Evolutionary conservation across 2,797 vertebrate genomes (phyloP).

Genomic region (Chiroxiphia lanceolata): DNA sequence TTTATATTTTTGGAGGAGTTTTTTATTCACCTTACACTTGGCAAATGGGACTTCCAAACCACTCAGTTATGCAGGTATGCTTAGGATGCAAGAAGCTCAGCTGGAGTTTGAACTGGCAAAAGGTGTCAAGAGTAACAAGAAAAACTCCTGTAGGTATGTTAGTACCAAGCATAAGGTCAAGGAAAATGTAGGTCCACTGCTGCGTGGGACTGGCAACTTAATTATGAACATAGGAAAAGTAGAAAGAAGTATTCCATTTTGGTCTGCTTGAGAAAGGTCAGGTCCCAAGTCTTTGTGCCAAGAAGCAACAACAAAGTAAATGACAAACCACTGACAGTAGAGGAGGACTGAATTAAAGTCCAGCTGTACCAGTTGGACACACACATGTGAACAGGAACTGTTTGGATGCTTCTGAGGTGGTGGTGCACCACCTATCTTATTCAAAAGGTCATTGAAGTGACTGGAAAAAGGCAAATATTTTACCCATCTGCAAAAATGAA

Average conservation of each 20-base stretch:
- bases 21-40: not conserved
- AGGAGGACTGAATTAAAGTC: not conserved
- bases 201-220: not conserved
- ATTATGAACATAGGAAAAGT: not conserved
- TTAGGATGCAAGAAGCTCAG: not conserved
- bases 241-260: not conserved
- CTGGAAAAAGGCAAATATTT: not conserved
- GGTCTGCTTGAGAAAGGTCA: not conserved
- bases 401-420: not conserved
- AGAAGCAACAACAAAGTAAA: not conserved
- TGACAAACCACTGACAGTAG: not conserved
- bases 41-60: not conserved
- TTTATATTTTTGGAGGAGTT: not conserved
- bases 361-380: not conserved
- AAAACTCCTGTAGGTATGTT: not conserved
- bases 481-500: not conserved
- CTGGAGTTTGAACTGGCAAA: not conserved
- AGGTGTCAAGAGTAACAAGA: not conserved
- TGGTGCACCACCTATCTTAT: not conserved
- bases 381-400: not conserved
- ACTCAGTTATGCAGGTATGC: not conserved
- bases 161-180: not conserved
- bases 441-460: not conserved
- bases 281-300: not conserved
- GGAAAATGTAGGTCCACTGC: not conserved